Conservation (phyloP, 2,113 vertebrate species). For the Condylura cristata region DNA sequence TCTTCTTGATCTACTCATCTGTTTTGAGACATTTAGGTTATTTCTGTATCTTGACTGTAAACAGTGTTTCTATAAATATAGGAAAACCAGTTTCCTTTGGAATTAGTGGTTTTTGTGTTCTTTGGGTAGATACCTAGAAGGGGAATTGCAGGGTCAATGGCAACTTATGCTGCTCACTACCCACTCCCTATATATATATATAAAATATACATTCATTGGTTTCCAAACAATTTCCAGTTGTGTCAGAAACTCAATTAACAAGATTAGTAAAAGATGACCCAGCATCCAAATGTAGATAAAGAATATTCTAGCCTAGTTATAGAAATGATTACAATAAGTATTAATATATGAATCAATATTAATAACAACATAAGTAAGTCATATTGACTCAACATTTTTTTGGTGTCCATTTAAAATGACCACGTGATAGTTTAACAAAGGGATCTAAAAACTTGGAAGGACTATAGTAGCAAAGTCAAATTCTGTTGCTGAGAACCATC, state of each 20-base stretch:
- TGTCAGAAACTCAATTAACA: slow-evolving; percentile 49
- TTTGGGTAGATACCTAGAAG: too few relatives aligned
- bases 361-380: slow-evolving; percentile 61
- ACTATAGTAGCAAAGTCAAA: slow-evolving; percentile 50
- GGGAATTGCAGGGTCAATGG: too few relatives aligned
- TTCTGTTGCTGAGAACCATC: slow-evolving; percentile 17
- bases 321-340: slow-evolving; percentile 47
- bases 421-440: slow-evolving; percentile 51
- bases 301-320: slow-evolving; percentile 7
- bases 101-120: too few relatives aligned
- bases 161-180: too few relatives aligned
- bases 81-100: too few relatives aligned
- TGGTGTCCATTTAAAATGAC: slow-evolving; percentile 44
- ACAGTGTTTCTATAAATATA: too few relatives aligned
- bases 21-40: too few relatives aligned
- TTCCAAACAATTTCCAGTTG: slow-evolving; percentile 28
- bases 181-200: too few relatives aligned
- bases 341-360: slow-evolving; percentile 45
- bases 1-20: too few relatives aligned
- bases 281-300: slow-evolving; percentile 25
- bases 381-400: slow-evolving; percentile 52
- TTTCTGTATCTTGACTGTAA: too few relatives aligned
- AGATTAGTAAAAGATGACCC: neutral
- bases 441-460: slow-evolving; percentile 11
- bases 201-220: neutral